These are phyloP conservation scores for Fopius arisanus DNA, from an alignment of 1,140 invertebrate species.

Conservation along the genomic window DNA sequence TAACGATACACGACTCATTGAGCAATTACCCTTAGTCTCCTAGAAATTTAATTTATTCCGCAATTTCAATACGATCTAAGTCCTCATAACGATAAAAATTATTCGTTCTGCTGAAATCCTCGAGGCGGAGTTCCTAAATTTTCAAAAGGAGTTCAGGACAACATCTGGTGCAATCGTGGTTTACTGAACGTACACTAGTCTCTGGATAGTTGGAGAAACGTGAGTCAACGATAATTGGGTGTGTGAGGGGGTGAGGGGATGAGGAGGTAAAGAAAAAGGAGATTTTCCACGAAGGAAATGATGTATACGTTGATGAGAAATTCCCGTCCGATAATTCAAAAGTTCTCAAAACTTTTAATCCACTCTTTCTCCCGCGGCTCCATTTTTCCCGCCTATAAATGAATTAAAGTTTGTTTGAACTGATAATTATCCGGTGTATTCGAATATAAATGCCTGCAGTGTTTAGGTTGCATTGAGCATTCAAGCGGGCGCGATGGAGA, in stretches of 20 bases:
- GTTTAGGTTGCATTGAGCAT: not conserved
- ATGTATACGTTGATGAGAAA: not conserved
- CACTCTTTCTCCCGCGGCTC: not conserved
- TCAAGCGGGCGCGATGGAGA: not conserved
- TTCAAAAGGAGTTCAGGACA: not conserved
- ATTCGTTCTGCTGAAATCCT: not conserved
- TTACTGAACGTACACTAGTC: not conserved
- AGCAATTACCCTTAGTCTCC: no score
- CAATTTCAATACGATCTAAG: not conserved
- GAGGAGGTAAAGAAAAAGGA: not conserved
- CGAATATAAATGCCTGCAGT: no score
- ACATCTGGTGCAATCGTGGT: conserved; percentile 18
- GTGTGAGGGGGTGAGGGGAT: not conserved
- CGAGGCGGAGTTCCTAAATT: conserved; percentile 11
- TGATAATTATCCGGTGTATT: not conserved
- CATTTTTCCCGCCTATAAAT: not conserved
- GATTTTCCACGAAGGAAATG: not conserved
- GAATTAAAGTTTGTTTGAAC: not conserved
- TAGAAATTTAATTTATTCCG: no score
- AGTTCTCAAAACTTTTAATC: not conserved
- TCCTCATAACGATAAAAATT: not conserved
- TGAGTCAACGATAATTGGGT: no score
- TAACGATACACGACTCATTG: no score
- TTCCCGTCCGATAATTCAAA: not conserved
- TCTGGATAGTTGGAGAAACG: not conserved